Base-by-base conservation (phyloP, 1,140 invertebrate genomes). In the Watersipora subatra region DNA sequence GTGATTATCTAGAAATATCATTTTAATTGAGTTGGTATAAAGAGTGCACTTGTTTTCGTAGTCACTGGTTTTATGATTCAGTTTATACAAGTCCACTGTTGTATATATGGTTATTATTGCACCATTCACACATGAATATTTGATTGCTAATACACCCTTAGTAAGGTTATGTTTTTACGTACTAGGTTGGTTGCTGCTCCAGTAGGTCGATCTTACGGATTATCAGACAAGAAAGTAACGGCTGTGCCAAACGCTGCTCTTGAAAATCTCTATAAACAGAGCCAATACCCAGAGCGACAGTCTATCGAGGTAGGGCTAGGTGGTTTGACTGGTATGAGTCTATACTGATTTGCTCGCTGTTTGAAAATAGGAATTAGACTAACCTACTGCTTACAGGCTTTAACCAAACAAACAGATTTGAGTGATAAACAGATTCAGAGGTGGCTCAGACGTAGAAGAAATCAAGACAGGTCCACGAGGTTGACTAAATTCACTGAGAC, bases 401-500 rank as follows among this genome's bases (percentile, higher is more conserved):
- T 75, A 29, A 61, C 89, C 19, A 94, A 95, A 78, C 89, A 92
- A 79, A 78, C 91, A 64, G 90, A 93, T 78, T 86, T 89, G 85
- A 84, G 84, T n/a, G 89, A 91, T 76, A 84, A 92, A 63, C 87
- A 92, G 64, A 88, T 96, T 63, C 58, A 95, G 78, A 82, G 91
- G 64, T 96, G 93, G 93, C 84, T 93, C 76, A 84, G 92, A 63
- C 82, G 89, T 25, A 83, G 92, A 55, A 83, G 86, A 65, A 85
- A 86, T 58, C 87, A 90, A 78, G 90, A 92, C 72, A 91, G 87
- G 74, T 91, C 91, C 0, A 90, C 89, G 15, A 91, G 88, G 7
- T 81, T 95, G 46, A 86, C 87, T n/a, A 95, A 94, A 77, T 95
- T 95, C 78, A 90, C 88, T 74, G 92, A 95, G 81, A 91, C 88